A percentile compares a stretch with the other conserved stretches of the same genome.
Evolutionary conservation across 2,888 invertebrate genomes (phyloP).

Genomic region (Brachyptera putata): DNA sequence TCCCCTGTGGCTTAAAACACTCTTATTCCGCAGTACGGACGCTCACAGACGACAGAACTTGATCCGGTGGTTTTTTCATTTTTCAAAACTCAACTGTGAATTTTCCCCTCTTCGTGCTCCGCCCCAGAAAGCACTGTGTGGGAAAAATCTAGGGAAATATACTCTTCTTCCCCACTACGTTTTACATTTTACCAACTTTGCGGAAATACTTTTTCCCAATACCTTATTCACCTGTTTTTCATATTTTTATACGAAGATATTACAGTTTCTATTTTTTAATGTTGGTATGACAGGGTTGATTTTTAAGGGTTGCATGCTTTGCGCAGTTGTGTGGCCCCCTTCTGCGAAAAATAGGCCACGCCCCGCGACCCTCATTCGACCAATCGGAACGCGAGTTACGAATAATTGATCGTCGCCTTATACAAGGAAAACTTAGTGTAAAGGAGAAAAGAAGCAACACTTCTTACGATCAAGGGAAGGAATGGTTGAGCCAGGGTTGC

Average conservation of each 20-base stretch:
- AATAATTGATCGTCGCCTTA: conserved; percentile 16
- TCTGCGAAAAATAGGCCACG: not conserved
- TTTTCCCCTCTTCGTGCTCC: conserved; percentile 7
- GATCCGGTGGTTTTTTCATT: conserved; percentile 12
- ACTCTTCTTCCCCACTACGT: not conserved
- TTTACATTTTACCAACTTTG: not conserved
- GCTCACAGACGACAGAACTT: not conserved
- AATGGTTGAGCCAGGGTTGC: conserved; percentile 1
- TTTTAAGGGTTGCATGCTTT: conserved; percentile 11
- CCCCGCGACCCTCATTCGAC: not conserved
- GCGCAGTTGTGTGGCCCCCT: not conserved
- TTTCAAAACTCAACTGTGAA: conserved; percentile 17
- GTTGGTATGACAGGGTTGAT: conserved; percentile 17
- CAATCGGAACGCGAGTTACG: not conserved
- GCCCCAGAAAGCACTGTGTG: not conserved
- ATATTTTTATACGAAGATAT: conserved; percentile 14
- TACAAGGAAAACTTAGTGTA: conserved; percentile 16
- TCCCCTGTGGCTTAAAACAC: conserved; percentile 10
- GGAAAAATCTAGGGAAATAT: conserved; percentile 10
- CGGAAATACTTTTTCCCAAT: conserved; percentile 6
- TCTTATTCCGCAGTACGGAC: not conserved
- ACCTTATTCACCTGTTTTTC: conserved; percentile 15
- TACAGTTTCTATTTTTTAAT: conserved; percentile 14
- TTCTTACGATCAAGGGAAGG: conserved; percentile 9
- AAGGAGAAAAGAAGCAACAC: conserved; percentile 15